Percentiles rank a stretch among this genome's conserved stretches.
phyloP scores from a whole-genome alignment of 2,113 vertebrate species.

The Syngnathus typhle region DNA sequence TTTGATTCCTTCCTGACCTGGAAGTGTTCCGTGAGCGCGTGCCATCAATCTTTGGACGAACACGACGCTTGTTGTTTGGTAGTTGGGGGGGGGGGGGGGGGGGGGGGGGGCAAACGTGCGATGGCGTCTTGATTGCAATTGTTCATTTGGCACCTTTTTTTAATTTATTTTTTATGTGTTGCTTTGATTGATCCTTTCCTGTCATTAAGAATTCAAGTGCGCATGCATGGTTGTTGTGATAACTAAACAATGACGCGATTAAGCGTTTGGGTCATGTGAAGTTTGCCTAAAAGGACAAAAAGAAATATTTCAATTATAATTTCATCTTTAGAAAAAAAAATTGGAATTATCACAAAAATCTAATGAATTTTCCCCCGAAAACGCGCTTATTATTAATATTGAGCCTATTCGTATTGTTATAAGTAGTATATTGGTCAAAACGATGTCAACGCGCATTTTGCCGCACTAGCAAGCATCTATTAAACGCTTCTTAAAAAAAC shows the following conservation, averaged over 20 bases:
- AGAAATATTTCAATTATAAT: no score
- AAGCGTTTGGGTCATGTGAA: no score
- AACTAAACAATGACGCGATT: background rate
- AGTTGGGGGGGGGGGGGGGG: background rate
- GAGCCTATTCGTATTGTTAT: background rate
- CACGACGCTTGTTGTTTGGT: no score
- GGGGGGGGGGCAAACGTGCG: conserved; percentile 1
- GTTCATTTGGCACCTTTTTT: conserved; percentile 3
- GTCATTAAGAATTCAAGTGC: background rate
- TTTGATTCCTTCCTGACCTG: conserved; percentile 84
- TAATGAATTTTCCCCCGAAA: no score
- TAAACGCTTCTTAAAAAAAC: background rate
- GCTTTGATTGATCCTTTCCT: conserved; percentile 1
- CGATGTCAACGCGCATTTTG: background rate
- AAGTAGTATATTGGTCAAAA: background rate
- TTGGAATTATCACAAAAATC: no score
- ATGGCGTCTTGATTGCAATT: conserved; percentile 65
- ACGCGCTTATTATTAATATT: no score
- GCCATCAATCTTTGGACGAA: conserved; percentile 83
- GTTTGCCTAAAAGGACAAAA: no score
- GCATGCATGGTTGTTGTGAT: background rate
- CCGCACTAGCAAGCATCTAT: background rate
- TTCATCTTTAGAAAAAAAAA: no score
- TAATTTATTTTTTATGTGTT: background rate
- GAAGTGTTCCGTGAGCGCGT: conserved; percentile 70